Evolutionary conservation across 2,888 invertebrate genomes (phyloP).

Genomic region (Lasiommata megera): DNA sequence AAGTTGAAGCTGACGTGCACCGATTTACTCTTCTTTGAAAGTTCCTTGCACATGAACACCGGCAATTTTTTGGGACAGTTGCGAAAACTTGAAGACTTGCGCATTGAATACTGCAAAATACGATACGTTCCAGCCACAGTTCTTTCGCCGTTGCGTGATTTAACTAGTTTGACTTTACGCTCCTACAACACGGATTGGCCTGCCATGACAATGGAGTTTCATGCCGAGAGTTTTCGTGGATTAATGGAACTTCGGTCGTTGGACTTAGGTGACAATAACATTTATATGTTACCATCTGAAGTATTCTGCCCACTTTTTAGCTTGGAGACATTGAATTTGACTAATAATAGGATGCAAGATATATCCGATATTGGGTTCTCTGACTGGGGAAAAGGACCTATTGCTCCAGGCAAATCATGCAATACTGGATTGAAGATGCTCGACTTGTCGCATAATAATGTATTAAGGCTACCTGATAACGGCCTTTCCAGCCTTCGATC

Average conservation of each 20-base stretch:
- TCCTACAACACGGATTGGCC: conserved; percentile 91
- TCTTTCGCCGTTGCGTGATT: conserved; percentile 84
- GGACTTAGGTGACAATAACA: conserved; percentile 88
- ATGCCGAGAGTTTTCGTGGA: conserved; percentile 87
- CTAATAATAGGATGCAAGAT: conserved; percentile 89
- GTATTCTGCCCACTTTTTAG: conserved; percentile 87
- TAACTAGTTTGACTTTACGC: conserved; percentile 85
- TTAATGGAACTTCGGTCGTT: conserved; percentile 84
- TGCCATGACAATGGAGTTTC: conserved; percentile 88
- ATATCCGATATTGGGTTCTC: conserved; percentile 88
- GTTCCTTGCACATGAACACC: conserved; percentile 83
- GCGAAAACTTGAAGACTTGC: conserved; percentile 86
- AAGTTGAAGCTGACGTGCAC: conserved; percentile 86
- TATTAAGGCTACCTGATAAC: conserved; percentile 85
- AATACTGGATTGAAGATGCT: conserved; percentile 85
- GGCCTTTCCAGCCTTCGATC: conserved; percentile 86
- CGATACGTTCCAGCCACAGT: conserved; percentile 87
- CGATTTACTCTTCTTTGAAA: conserved; percentile 87
- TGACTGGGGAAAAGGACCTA: conserved; percentile 85
- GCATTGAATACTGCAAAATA: conserved; percentile 90
- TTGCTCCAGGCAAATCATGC: conserved; percentile 86
- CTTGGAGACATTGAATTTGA: conserved; percentile 86
- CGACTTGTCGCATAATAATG: conserved; percentile 88
- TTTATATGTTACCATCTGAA: conserved; percentile 87
- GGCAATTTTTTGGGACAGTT: conserved; percentile 84